Conservation (phyloP, 2,113 vertebrate species). For the Tonatia bakeri region DNA sequence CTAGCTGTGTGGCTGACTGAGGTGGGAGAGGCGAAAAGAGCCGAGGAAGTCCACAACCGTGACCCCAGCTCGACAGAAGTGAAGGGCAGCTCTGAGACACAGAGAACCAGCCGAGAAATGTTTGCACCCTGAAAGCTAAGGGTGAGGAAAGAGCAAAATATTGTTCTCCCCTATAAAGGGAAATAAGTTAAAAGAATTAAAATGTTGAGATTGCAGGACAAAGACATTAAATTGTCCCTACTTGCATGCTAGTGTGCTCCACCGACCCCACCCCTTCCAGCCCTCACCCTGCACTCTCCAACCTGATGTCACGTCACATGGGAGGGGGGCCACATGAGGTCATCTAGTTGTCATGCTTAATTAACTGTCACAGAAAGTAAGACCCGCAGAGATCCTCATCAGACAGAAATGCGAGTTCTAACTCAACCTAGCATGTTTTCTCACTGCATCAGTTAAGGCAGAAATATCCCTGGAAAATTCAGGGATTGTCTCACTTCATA, state of each 20-base stretch:
- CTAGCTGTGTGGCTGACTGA: background rate
- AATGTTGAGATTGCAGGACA: background rate
- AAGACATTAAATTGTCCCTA: background rate
- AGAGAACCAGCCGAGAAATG: background rate
- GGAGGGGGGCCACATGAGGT: background rate
- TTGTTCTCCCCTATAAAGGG: background rate
- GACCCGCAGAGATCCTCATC: background rate
- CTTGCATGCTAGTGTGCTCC: background rate
- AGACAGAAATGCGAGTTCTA: background rate
- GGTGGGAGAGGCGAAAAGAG: background rate
- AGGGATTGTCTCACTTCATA: background rate
- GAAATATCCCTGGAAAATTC: background rate
- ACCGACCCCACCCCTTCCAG: fast-evolving
- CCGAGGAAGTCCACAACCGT: background rate
- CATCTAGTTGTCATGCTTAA: background rate
- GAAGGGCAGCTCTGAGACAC: background rate
- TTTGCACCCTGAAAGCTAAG: background rate
- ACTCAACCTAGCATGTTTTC: background rate
- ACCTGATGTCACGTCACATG: background rate
- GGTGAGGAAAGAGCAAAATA: background rate
- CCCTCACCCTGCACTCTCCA: background rate
- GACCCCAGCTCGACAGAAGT: background rate
- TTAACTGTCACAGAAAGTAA: background rate
- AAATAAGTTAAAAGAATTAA: background rate
- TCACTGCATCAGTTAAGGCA: background rate